These are phyloP conservation scores for Electrophaes corylata DNA, from an alignment of 2,888 invertebrate species.

Conservation along the genomic window DNA sequence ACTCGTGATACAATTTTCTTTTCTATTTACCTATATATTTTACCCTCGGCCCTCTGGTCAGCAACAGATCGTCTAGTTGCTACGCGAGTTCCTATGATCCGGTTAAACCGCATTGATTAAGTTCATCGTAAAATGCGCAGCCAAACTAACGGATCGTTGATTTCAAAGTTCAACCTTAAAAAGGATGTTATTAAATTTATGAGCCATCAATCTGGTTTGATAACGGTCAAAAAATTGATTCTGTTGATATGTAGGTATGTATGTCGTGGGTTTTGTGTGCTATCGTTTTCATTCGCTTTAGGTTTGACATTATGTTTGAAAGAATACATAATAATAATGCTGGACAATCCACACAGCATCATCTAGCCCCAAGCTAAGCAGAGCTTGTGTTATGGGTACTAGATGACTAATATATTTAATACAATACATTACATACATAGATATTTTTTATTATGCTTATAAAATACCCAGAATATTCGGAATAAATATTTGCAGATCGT, in stretches of 20 bases:
- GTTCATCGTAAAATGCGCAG: slow-evolving; percentile 18
- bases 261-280: neutral
- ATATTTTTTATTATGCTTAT: no score
- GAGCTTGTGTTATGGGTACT: no score
- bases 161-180: slow-evolving; percentile 3
- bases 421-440: no score
- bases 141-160: slow-evolving; percentile 15
- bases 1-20: no score
- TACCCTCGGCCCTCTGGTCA: no score
- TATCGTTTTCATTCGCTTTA: neutral
- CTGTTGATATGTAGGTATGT: neutral
- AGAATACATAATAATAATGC: no score
- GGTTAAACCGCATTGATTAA: slow-evolving; percentile 16
- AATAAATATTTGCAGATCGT: no score
- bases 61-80: neutral
- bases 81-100: slow-evolving; percentile 5
- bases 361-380: no score
- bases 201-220: neutral
- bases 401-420: no score
- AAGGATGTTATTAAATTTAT: neutral
- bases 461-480: no score
- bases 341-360: no score
- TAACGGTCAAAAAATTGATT: slow-evolving; percentile 1
- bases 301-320: neutral
- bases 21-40: no score